phyloP scores from a whole-genome alignment of 2,113 vertebrate genomes.

The Calidris pugnax region DNA sequence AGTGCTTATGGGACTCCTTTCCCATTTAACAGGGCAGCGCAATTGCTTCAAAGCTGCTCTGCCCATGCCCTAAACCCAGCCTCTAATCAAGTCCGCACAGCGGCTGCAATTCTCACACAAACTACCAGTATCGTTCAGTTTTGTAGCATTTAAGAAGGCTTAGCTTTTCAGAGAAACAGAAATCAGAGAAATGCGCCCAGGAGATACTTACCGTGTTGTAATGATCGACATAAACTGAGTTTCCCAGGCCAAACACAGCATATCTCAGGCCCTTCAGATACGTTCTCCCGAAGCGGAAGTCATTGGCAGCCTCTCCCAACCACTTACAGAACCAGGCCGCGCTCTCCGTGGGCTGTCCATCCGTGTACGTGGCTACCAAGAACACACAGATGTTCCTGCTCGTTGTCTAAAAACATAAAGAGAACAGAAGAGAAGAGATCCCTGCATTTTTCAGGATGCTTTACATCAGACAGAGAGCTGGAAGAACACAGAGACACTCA shows the following conservation, averaged over 20 bases:
- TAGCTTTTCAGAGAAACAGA: background rate
- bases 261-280: slow-evolving; percentile 90
- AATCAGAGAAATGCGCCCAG: background rate
- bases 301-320: slow-evolving; percentile 88
- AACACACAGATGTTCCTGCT: slow-evolving; percentile 85
- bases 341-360: slow-evolving; percentile 83
- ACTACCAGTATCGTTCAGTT: rapidly evolving
- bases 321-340: slow-evolving; percentile 94
- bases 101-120: background rate
- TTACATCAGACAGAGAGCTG: background rate
- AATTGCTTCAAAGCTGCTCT: background rate
- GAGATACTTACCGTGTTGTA: slow-evolving; percentile 86
- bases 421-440: background rate
- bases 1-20: background rate
- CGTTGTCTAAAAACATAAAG: slow-evolving; percentile 66
- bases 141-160: background rate
- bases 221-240: slow-evolving; percentile 84
- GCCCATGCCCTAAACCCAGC: background rate
- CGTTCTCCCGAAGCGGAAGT: slow-evolving; percentile 88
- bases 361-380: slow-evolving; percentile 88
- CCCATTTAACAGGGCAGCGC: background rate
- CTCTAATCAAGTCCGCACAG: background rate
- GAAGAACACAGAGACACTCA: background rate
- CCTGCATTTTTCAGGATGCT: background rate
- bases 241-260: slow-evolving; percentile 88